These are phyloP conservation scores for Panagrolaimus sp. DNA, from an alignment of 1,140 invertebrate species.

Conservation along the genomic window DNA sequence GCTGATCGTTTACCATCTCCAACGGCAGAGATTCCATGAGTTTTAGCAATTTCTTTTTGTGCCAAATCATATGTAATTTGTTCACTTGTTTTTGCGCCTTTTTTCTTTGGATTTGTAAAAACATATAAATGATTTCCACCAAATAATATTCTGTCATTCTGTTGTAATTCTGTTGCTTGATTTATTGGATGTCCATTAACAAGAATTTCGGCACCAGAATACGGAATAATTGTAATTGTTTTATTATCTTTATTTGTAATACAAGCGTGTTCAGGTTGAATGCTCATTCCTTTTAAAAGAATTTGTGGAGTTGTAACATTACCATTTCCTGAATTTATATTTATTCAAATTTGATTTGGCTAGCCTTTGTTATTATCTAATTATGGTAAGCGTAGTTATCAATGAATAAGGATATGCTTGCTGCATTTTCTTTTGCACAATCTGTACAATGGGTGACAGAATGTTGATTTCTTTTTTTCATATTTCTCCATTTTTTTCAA, in stretches of 20 bases:
- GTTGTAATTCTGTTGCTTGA: slow-evolving; percentile 59
- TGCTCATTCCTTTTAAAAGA: slow-evolving; percentile 64
- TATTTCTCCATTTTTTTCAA: no score
- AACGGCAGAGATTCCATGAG: slow-evolving; percentile 61
- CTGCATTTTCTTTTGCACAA: no score
- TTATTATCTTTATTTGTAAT: slow-evolving; percentile 60
- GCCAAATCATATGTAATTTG: slow-evolving; percentile 64
- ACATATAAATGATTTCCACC: slow-evolving; percentile 66
- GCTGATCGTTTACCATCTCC: slow-evolving; percentile 16
- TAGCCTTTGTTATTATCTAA: no score
- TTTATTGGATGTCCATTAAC: slow-evolving; percentile 63
- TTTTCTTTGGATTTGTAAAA: slow-evolving; percentile 60
- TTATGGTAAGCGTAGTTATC: no score
- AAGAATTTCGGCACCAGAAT: slow-evolving; percentile 61
- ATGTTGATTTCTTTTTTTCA: no score
- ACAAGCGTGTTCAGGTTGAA: slow-evolving; percentile 63
- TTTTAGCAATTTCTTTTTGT: slow-evolving; percentile 65
- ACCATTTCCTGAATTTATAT: slow-evolving; percentile 27
- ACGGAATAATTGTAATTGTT: slow-evolving; percentile 61
- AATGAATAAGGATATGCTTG: no score
- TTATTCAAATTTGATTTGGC: no score
- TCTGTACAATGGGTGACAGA: no score
- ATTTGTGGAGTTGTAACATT: slow-evolving; percentile 61
- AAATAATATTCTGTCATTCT: slow-evolving; percentile 66
- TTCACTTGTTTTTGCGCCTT: slow-evolving; percentile 54